Percentiles rank a stretch among this genome's conserved stretches.
Evolutionary conservation across 1,140 invertebrate genomes (phyloP).

Genomic region (Rhizoglyphus robini): DNA sequence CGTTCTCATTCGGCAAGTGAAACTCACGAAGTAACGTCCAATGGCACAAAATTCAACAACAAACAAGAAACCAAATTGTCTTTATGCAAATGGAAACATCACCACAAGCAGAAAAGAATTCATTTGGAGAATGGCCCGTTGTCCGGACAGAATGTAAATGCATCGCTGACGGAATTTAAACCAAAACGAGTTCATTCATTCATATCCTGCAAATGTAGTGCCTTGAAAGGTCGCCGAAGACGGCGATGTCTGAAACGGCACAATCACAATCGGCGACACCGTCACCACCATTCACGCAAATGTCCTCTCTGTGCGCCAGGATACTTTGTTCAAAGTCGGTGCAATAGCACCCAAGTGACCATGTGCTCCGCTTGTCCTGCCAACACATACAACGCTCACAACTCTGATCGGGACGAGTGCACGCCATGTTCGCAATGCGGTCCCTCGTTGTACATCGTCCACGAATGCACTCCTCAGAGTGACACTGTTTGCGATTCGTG

Average conservation of each 20-base stretch:
- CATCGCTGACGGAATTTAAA: too few species aligned
- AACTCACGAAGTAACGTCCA: too few species aligned
- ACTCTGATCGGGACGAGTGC: slow-evolving; percentile 34
- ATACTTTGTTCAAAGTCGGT: slow-evolving; percentile 16
- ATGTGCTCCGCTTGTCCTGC: slow-evolving; percentile 33
- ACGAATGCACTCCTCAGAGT: slow-evolving; percentile 33
- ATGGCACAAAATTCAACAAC: too few species aligned
- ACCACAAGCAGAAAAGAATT: too few species aligned
- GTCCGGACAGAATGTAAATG: too few species aligned
- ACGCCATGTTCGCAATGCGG: slow-evolving; percentile 41
- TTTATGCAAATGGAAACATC: too few species aligned
- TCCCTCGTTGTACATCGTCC: slow-evolving; percentile 38
- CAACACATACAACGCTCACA: slow-evolving; percentile 38
- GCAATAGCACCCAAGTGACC: slow-evolving; percentile 17
- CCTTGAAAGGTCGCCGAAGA: background rate
- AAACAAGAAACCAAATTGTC: too few species aligned
- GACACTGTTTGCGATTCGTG: slow-evolving; percentile 42
- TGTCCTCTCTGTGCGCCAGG: slow-evolving; percentile 22
- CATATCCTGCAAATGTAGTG: background rate
- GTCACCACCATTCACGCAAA: background rate
- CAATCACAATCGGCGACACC: too few species aligned
- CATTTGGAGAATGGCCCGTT: too few species aligned
- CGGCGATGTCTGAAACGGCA: background rate
- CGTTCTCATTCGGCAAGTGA: too few species aligned
- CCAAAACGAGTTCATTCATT: too few species aligned